Conservation (phyloP, 2,888 invertebrate species). For the Trachelus iudaicus region DNA sequence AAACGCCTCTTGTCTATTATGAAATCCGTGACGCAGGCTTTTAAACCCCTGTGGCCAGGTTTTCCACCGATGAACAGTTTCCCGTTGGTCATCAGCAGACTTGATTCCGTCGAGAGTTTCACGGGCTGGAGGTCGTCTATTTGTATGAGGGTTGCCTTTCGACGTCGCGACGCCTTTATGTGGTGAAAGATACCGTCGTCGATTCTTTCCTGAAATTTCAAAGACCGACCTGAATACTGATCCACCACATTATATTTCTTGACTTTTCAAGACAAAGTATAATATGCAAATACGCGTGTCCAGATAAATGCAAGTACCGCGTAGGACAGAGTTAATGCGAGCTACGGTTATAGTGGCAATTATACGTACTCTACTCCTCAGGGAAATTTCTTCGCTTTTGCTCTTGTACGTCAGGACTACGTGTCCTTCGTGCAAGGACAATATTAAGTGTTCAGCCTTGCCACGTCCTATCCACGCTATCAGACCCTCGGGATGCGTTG, state of each 20-base stretch:
- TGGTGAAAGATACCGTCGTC: constrained; percentile 62
- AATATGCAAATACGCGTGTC: not conserved
- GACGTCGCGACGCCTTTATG: constrained; percentile 55
- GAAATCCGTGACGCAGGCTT: constrained; percentile 60
- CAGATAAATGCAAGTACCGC: not conserved
- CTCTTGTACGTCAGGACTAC: constrained; percentile 58
- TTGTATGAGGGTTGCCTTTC: constrained; percentile 54
- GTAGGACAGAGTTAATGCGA: not conserved
- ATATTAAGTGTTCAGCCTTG: constrained; percentile 55
- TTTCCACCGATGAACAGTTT: constrained; percentile 62
- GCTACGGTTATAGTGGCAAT: not conserved
- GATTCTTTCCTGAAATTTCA: constrained; percentile 49
- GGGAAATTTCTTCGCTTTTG: constrained; percentile 53
- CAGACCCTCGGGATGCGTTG: constrained; percentile 57
- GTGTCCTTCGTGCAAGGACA: constrained; percentile 58
- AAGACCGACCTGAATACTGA: not conserved
- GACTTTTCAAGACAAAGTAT: not conserved
- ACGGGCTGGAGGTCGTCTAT: constrained; percentile 52
- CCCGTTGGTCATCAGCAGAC: constrained; percentile 58
- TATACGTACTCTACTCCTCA: constrained; percentile 55
- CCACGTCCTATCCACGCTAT: constrained; percentile 63
- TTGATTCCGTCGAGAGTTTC: constrained; percentile 51
- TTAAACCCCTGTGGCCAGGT: constrained; percentile 58
- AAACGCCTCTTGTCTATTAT: constrained; percentile 59
- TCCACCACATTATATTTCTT: not conserved